Evolutionary conservation across 2,888 invertebrate genomes (phyloP).

Genomic region (Eurytoma californica): DNA sequence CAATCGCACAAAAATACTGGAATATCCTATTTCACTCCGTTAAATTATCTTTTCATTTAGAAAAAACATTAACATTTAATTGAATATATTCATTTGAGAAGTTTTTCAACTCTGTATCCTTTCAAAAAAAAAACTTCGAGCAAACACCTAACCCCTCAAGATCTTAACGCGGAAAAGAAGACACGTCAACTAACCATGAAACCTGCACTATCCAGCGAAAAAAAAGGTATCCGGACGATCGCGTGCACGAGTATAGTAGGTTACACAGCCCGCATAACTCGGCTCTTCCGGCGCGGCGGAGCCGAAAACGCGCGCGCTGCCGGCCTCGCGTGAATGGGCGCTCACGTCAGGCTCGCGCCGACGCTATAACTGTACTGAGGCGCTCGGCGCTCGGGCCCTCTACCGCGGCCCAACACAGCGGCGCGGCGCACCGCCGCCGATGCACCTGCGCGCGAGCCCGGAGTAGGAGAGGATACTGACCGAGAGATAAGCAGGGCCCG

Average conservation of each 20-base stretch:
- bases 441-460: neutral
- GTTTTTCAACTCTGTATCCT: too few relatives aligned
- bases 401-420: too few relatives aligned
- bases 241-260: neutral
- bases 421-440: neutral
- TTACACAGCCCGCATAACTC: neutral
- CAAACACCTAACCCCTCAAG: neutral
- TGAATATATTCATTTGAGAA: too few relatives aligned
- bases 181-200: neutral
- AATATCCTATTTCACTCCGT: too few relatives aligned
- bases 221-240: too few relatives aligned
- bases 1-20: too few relatives aligned
- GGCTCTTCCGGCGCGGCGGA: neutral
- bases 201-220: neutral
- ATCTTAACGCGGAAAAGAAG: neutral
- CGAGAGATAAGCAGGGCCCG: too few relatives aligned
- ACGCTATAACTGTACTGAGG: slow-evolving; percentile 70
- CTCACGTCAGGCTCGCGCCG: slow-evolving; percentile 64
- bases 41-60: too few relatives aligned
- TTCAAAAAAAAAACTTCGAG: too few relatives aligned
- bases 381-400: too few relatives aligned
- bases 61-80: too few relatives aligned
- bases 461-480: neutral
- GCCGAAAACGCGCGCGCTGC: neutral
- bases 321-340: neutral